Conservation (phyloP, 1,140 invertebrate species). For the Macrocentrus cingulum region DNA sequence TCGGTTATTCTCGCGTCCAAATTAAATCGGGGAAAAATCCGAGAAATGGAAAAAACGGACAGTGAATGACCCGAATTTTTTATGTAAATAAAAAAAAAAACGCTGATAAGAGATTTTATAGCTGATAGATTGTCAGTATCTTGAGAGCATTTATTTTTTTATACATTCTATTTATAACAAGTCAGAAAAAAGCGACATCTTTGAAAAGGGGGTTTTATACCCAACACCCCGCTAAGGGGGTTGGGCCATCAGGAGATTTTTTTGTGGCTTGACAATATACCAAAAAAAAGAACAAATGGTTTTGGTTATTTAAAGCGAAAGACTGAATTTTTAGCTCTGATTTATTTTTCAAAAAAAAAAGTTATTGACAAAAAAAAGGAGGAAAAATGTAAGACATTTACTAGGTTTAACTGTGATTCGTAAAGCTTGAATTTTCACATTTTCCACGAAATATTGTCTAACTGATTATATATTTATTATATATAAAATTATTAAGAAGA, state of each 20-base stretch:
- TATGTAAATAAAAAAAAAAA: slow-evolving; percentile 22
- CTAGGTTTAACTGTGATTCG: slow-evolving; percentile 19
- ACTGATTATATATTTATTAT: too few species aligned
- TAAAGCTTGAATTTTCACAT: slow-evolving; percentile 2
- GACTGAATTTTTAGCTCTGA: slow-evolving; percentile 1
- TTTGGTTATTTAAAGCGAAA: slow-evolving; percentile 20
- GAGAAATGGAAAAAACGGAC: too few species aligned
- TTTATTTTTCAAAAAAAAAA: not conserved
- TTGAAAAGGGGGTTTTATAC: not conserved
- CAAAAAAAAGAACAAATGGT: not conserved
- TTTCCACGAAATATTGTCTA: not conserved
- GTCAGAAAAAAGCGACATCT: not conserved
- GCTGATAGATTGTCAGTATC: slow-evolving; percentile 20
- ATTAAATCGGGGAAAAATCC: too few species aligned
- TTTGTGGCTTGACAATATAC: slow-evolving; percentile 18
- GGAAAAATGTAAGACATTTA: too few species aligned
- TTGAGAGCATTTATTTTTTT: slow-evolving; percentile 27
- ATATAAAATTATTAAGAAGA: not conserved
- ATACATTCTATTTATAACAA: slow-evolving; percentile 14
- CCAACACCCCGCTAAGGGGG: not conserved
- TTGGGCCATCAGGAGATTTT: not conserved
- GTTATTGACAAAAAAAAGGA: too few species aligned
- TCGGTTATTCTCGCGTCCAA: not conserved
- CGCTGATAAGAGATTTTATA: not conserved
- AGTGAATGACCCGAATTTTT: slow-evolving; percentile 12